A percentile compares a stretch with the other conserved stretches of the same genome.
These are phyloP conservation scores for Myotis pilosus DNA, from an alignment of 2,797 vertebrate genomes.

Conservation along the genomic window DNA sequence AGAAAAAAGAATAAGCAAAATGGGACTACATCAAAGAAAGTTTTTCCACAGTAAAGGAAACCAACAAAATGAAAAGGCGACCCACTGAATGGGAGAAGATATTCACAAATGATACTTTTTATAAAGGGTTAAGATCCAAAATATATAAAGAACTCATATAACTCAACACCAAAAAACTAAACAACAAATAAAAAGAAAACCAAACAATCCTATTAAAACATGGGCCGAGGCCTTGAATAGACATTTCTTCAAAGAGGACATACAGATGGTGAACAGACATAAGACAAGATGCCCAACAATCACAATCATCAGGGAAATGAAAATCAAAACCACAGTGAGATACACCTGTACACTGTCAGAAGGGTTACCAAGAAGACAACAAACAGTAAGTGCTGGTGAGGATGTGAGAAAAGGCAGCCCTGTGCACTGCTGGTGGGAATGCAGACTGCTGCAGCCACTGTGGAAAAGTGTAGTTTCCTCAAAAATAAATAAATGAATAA, in stretches of 20 bases:
- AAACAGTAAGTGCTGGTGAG: background rate
- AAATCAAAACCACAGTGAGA: background rate
- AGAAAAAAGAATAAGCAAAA: background rate
- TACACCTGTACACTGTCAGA: too few species aligned
- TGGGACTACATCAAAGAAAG: background rate
- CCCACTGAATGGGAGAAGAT: background rate
- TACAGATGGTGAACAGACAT: background rate
- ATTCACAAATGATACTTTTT: too few species aligned
- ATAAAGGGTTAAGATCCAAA: background rate
- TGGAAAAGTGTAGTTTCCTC: background rate
- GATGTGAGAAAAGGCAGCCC: background rate
- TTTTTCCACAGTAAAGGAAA: background rate
- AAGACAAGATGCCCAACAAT: background rate
- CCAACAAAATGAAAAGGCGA: background rate
- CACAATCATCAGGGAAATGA: background rate
- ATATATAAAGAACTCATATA: background rate
- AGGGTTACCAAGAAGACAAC: background rate
- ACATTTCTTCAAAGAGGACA: background rate
- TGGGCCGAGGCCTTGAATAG: background rate
- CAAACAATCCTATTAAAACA: background rate
- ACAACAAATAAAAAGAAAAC: background rate
- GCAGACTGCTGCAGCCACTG: background rate
- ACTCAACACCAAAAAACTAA: background rate
- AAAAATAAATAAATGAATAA: background rate
- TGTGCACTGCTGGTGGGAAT: background rate